These are phyloP conservation scores for Drosophila limbata DNA, from an alignment of 2,888 invertebrate genomes.

Conservation along the genomic window DNA sequence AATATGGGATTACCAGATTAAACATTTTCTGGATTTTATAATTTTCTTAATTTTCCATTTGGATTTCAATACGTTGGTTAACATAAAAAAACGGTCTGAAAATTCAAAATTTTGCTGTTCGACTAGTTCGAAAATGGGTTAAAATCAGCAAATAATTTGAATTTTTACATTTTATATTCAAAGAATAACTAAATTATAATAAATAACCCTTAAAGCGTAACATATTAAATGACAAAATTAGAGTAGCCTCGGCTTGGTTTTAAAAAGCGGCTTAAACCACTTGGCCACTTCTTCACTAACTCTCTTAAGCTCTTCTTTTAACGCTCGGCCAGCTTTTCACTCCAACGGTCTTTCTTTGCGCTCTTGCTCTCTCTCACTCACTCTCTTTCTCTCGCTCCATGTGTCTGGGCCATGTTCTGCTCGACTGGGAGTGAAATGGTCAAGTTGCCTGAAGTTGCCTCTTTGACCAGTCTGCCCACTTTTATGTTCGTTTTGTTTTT, in stretches of 20 bases:
- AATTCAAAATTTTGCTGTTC: too few species aligned
- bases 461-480: slow-evolving; percentile 62
- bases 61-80: too few species aligned
- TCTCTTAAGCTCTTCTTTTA: slow-evolving; percentile 43
- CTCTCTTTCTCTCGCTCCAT: neutral
- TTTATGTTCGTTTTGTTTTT: slow-evolving; percentile 38
- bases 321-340: slow-evolving; percentile 66
- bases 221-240: neutral
- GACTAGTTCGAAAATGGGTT: too few species aligned
- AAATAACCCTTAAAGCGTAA: neutral
- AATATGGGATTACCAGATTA: too few species aligned
- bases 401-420: slow-evolving; percentile 52
- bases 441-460: slow-evolving; percentile 74
- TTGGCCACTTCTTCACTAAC: slow-evolving; percentile 1
- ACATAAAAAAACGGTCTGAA: too few species aligned
- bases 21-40: too few species aligned
- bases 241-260: neutral
- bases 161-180: too few species aligned
- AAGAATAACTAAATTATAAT: too few species aligned
- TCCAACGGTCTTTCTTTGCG: slow-evolving; percentile 18
- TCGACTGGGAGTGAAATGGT: slow-evolving; percentile 73
- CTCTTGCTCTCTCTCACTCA: slow-evolving; percentile 1
- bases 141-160: too few species aligned
- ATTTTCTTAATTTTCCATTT: too few species aligned
- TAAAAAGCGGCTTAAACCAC: slow-evolving; percentile 34